Percentiles rank a stretch among this genome's conserved stretches.
phyloP scores from a whole-genome alignment of 2,888 invertebrate genomes.

The Endomychus coccineus region DNA sequence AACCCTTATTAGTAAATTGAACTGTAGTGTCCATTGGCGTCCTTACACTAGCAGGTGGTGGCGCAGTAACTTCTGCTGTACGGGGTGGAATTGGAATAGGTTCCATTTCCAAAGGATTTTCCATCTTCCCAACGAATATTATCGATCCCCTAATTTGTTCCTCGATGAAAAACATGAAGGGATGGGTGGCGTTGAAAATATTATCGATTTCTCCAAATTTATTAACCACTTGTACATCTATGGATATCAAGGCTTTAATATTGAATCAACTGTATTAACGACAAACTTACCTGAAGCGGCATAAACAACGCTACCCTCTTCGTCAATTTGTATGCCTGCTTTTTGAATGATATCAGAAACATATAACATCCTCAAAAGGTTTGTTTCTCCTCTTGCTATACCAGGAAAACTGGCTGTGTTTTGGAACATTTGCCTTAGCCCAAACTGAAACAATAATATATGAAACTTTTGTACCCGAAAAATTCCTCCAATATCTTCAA shows the following conservation, averaged over 20 bases:
- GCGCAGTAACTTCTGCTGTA: neutral
- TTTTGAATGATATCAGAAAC: constrained; percentile 68
- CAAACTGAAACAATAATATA: constrained; percentile 49
- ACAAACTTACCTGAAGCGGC: constrained; percentile 56
- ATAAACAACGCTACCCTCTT: constrained; percentile 64
- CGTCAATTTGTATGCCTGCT: constrained; percentile 69
- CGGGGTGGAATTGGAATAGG: constrained; percentile 16
- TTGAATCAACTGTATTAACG: neutral
- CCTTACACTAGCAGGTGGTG: constrained; percentile 2
- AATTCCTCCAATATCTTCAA: neutral
- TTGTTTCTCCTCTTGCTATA: constrained; percentile 52
- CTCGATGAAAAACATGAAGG: constrained; percentile 74
- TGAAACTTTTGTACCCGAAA: constrained; percentile 2
- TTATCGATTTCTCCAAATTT: constrained; percentile 58
- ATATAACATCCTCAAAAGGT: constrained; percentile 39
- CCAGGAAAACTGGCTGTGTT: constrained; percentile 63
- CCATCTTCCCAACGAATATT: constrained; percentile 66
- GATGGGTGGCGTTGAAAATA: constrained; percentile 62
- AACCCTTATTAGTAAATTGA: neutral
- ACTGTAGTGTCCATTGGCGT: neutral
- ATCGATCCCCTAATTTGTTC: constrained; percentile 67
- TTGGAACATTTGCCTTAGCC: constrained; percentile 65
- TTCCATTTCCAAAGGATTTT: constrained; percentile 51
- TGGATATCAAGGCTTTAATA: neutral
- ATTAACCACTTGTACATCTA: constrained; percentile 60